Conservation (phyloP, 30 jellyfish, hydroid and myxozoan genomes). For the Aurelia coerulea region DNA sequence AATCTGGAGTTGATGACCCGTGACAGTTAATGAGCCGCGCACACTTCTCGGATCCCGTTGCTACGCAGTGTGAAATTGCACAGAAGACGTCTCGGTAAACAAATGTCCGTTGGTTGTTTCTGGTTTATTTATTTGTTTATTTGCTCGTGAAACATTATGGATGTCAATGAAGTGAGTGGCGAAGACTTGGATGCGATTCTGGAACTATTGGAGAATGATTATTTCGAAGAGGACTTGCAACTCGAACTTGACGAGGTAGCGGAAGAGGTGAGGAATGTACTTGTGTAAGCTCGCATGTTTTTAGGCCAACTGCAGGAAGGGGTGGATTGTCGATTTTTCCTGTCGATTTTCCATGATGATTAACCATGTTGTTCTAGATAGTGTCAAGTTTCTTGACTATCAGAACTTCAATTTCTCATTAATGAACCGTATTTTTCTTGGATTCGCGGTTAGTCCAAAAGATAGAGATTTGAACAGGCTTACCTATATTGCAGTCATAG, state of each 20-base stretch:
- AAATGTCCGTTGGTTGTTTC: background rate
- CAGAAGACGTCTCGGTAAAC: background rate
- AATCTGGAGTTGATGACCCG: slow-evolving; percentile 27
- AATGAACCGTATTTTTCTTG: no score
- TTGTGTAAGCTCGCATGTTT: no score
- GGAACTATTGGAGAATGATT: slow-evolving; percentile 9
- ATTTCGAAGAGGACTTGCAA: slow-evolving; percentile 14
- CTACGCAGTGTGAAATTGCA: background rate
- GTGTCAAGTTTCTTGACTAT: no score
- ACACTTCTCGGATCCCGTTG: background rate
- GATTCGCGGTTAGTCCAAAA: no score
- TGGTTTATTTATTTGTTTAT: slow-evolving; percentile 1
- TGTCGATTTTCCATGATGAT: no score
- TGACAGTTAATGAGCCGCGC: background rate
- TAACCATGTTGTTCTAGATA: no score
- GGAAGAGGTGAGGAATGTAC: slow-evolving; percentile 9
- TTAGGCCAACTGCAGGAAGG: no score
- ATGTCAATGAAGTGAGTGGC: slow-evolving; percentile 25
- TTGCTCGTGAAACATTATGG: slow-evolving; percentile 4
- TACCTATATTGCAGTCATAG: no score
- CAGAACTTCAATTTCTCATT: no score
- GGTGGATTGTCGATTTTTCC: no score
- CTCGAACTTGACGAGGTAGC: slow-evolving; percentile 13
- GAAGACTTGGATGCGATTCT: slow-evolving; percentile 12
- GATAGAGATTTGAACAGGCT: no score